A percentile compares a stretch with the other conserved stretches of the same genome.
phyloP scores from a whole-genome alignment of 2,113 vertebrate species.

The Halcyon senegalensis region DNA sequence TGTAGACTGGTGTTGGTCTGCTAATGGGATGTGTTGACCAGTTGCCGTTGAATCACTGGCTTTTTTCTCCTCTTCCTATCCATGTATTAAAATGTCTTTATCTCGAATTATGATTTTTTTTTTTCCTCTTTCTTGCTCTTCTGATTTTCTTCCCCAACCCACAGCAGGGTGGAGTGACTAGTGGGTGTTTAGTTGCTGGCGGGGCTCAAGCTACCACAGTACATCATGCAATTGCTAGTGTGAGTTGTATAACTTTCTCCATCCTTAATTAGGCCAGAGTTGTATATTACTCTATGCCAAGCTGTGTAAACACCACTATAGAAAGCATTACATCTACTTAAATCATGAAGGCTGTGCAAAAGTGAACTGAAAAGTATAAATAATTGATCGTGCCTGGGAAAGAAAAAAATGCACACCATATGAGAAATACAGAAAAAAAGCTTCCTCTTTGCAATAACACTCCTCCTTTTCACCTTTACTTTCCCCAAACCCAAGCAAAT shows the following conservation, averaged over 20 bases:
- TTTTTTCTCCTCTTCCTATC: neutral
- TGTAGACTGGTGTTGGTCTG: neutral
- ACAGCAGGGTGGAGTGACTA: too few species aligned
- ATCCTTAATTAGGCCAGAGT: neutral
- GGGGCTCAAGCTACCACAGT: rapidly evolving
- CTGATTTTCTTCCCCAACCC: neutral
- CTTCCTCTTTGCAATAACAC: neutral
- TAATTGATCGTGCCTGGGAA: neutral
- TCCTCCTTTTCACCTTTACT: neutral
- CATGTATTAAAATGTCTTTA: neutral
- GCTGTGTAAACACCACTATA: neutral
- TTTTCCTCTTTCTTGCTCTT: neutral
- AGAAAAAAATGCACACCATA: neutral
- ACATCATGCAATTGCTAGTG: neutral
- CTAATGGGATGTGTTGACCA: neutral
- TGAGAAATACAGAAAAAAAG: neutral
- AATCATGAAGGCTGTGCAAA: neutral
- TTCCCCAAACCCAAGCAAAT: neutral
- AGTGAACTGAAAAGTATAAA: neutral
- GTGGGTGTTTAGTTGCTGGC: neutral
- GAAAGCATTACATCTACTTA: neutral
- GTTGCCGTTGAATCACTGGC: neutral
- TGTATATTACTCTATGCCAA: neutral
- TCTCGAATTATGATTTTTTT: neutral
- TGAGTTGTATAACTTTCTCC: neutral